A percentile compares a stretch with the other conserved stretches of the same genome.
Evolutionary conservation across 2,797 vertebrate species (phyloP).

Genomic region (Strix occidentalis): DNA sequence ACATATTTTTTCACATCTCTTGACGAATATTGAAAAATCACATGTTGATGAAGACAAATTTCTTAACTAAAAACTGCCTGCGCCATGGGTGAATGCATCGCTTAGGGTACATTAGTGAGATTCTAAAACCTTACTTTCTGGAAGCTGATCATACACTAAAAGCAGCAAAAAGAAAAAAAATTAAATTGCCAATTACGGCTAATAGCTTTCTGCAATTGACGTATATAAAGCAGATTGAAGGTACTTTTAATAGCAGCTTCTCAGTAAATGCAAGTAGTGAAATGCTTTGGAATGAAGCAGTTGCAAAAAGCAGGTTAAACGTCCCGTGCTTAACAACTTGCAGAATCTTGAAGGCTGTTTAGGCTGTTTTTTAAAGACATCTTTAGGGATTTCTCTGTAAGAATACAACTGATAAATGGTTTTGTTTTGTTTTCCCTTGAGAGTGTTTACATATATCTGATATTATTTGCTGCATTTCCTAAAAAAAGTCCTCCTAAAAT

Average conservation of each 20-base stretch:
- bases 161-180: slow-evolving; percentile 7
- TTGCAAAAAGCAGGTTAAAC: slow-evolving; percentile 57
- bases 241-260: slow-evolving; percentile 36
- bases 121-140: slow-evolving; percentile 20
- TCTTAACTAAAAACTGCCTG: slow-evolving; percentile 17
- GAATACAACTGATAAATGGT: slow-evolving; percentile 25
- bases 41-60: background rate
- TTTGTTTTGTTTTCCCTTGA: slow-evolving; percentile 20
- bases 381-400: slow-evolving; percentile 21
- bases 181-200: slow-evolving; percentile 47
- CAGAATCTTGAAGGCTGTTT: background rate
- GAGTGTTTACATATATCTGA: background rate
- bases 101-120: slow-evolving; percentile 9
- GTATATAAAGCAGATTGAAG: slow-evolving; percentile 49
- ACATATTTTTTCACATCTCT: background rate
- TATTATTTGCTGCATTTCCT: background rate
- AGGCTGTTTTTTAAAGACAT: slow-evolving; percentile 31
- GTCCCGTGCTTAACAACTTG: slow-evolving; percentile 29
- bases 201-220: slow-evolving; percentile 52
- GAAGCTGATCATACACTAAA: slow-evolving; percentile 17
- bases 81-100: background rate
- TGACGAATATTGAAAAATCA: background rate
- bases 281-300: slow-evolving; percentile 43
- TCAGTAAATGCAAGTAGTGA: slow-evolving; percentile 40
- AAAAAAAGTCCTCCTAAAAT: background rate